phyloP scores from a whole-genome alignment of 2,888 invertebrate genomes.

The Phalangium opilio region DNA sequence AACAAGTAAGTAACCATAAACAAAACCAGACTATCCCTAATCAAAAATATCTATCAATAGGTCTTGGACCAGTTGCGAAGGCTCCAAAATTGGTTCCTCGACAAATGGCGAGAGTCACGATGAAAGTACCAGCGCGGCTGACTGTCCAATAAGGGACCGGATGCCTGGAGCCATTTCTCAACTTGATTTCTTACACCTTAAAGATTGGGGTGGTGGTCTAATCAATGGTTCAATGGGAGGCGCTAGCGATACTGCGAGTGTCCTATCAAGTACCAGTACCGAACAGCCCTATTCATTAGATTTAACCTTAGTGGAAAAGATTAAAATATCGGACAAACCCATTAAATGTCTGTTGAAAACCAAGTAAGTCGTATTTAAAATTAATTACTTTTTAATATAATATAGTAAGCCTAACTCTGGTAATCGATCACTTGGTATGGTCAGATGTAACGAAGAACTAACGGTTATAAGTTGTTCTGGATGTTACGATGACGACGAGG shows the following conservation, averaged over 20 bases:
- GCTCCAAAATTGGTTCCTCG: not conserved
- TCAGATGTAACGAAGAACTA: constrained; percentile 27
- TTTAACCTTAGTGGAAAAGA: constrained; percentile 33
- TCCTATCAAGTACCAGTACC: constrained; percentile 20
- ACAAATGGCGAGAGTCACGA: not conserved
- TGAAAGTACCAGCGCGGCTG: not conserved
- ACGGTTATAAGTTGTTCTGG: constrained; percentile 36
- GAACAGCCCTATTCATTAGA: constrained; percentile 28
- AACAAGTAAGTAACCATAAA: too few relatives aligned
- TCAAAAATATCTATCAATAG: too few relatives aligned
- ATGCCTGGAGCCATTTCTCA: too few relatives aligned
- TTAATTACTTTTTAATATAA: too few relatives aligned
- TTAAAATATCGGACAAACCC: constrained; percentile 37
- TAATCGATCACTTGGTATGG: constrained; percentile 3
- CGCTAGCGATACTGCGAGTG: constrained; percentile 23
- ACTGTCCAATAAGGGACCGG: too few relatives aligned
- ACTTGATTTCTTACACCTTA: too few relatives aligned
- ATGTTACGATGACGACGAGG: constrained; percentile 36
- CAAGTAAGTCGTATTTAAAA: constrained; percentile 12
- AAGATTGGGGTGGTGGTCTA: too few relatives aligned
- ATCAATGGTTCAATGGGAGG: too few relatives aligned
- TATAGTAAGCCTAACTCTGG: too few relatives aligned
- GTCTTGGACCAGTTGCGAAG: too few relatives aligned
- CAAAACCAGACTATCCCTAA: too few relatives aligned
- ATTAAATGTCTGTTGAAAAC: constrained; percentile 30